Base-by-base conservation (phyloP, 2,113 vertebrate species). In the Hepsetus odoe region DNA sequence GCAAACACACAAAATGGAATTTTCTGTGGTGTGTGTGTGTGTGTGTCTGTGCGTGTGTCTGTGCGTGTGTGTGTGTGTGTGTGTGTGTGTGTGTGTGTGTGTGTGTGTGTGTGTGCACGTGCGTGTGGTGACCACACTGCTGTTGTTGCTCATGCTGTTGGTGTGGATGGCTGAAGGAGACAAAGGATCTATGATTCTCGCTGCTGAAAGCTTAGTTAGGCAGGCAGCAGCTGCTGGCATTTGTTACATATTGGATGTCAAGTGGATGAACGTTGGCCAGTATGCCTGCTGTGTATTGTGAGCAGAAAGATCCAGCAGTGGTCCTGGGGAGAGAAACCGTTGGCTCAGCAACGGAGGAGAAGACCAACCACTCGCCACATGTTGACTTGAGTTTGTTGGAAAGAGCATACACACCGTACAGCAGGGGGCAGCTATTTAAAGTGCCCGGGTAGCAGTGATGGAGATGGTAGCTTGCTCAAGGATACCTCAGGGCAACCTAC, bases 161-260 rank as follows among this genome's bases (percentile, higher is more conserved):
- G 75, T 4, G 20, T 24, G 67, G 33, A 32, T 7, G 20, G 40
- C 28, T 22, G 66, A 59, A 49, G 32, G 40, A 51, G 53, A 77
- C 38, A 72, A 64, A 72, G 38, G 38, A 30, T 38, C 59, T 65
- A 49, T 61, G 62, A 44, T 68, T 61, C 30, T 38, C 22, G 11
- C 42, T 69, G 74, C 51, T 75, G 69, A 81, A 77, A 28, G 44
- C 67, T 82, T 72, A 28, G 67, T 80, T 77, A 75, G 65, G 78
- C 71, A 78, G 72, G 44, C 70, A 56, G 74, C 80, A 79, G 83
- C 76, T 85, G 80, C 53, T 83, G 26, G 49, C 46, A 49, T 49
- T 49, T 49, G 46, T 49, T 49, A 18, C 46, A 49, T 83, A 70
- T 69, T 40, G 32, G 38, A 73, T 82, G 81, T 82, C 66, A 72